A percentile compares a stretch with the other conserved stretches of the same genome.
Evolutionary conservation across 2,888 invertebrate species (phyloP).

Genomic region (Cephonodes hylas): DNA sequence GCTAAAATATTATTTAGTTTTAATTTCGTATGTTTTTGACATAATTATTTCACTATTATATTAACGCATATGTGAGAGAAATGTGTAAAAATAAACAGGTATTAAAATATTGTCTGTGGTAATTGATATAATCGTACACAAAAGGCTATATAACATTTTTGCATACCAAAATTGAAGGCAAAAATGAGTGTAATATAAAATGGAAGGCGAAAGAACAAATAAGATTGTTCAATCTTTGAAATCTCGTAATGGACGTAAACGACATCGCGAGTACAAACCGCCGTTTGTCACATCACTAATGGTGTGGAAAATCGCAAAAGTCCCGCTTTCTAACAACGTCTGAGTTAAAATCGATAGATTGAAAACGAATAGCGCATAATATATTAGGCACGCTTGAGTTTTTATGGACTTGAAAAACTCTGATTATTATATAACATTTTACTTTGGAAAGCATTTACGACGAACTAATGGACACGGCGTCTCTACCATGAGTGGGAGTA

Average conservation of each 20-base stretch:
- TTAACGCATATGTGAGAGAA: no score
- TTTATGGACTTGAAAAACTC: constrained; percentile 11
- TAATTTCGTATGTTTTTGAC: not conserved
- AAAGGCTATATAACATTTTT: not conserved
- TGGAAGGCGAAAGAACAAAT: constrained; percentile 61
- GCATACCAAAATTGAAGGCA: not conserved
- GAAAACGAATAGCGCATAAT: constrained; percentile 55
- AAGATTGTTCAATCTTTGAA: constrained; percentile 65
- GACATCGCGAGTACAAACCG: constrained; percentile 69
- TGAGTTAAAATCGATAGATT: constrained; percentile 60
- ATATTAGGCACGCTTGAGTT: constrained; percentile 40
- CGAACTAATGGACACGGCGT: not conserved
- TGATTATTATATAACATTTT: not conserved
- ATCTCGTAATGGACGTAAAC: constrained; percentile 72
- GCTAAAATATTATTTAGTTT: not conserved
- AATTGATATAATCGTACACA: not conserved
- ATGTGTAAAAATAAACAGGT: not conserved
- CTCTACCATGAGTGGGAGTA: not conserved
- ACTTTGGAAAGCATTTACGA: not conserved
- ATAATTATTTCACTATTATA: not conserved
- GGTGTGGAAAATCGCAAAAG: constrained; percentile 70
- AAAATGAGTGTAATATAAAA: constrained; percentile 53
- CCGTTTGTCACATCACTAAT: constrained; percentile 75
- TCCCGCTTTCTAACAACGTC: constrained; percentile 60
- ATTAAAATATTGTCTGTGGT: not conserved